Conservation (phyloP, 2,113 vertebrate species). For the Saiga tatarica region DNA sequence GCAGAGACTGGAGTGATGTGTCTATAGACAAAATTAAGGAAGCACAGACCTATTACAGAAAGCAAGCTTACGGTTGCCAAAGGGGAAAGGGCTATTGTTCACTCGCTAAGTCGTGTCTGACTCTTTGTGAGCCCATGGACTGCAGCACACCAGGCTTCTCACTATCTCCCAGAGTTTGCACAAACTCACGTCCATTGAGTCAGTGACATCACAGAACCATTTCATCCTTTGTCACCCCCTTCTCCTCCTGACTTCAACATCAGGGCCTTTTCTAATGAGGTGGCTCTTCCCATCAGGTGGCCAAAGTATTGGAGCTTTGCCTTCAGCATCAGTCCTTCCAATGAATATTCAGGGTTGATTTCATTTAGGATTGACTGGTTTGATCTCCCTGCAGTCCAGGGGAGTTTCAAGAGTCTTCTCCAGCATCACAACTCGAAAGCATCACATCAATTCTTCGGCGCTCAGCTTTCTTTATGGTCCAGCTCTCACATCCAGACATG, state of each 20-base stretch:
- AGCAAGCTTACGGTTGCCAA: not conserved
- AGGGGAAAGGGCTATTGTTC: not conserved
- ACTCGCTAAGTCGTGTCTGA: not conserved
- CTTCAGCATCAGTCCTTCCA: not conserved
- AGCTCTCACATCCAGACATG: not conserved
- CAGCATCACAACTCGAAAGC: not conserved
- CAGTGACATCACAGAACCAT: not conserved
- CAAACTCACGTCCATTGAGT: not conserved
- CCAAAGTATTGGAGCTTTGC: not conserved
- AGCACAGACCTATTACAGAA: not conserved
- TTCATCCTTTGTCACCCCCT: not conserved
- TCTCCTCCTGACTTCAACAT: not conserved
- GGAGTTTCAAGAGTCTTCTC: not conserved
- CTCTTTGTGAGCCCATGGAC: not conserved
- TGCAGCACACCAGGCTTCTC: not conserved
- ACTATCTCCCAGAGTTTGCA: not conserved
- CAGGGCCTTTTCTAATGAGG: not conserved
- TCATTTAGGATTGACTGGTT: not conserved
- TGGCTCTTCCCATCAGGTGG: not conserved
- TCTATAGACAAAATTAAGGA: not conserved
- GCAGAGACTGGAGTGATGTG: not conserved
- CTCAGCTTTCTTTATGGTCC: not conserved
- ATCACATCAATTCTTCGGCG: not conserved
- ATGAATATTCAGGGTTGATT: not conserved
- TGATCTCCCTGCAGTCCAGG: not conserved